Evolutionary conservation across 1,140 invertebrate species (phyloP).

Genomic region (Macrobrachium nipponense): DNA sequence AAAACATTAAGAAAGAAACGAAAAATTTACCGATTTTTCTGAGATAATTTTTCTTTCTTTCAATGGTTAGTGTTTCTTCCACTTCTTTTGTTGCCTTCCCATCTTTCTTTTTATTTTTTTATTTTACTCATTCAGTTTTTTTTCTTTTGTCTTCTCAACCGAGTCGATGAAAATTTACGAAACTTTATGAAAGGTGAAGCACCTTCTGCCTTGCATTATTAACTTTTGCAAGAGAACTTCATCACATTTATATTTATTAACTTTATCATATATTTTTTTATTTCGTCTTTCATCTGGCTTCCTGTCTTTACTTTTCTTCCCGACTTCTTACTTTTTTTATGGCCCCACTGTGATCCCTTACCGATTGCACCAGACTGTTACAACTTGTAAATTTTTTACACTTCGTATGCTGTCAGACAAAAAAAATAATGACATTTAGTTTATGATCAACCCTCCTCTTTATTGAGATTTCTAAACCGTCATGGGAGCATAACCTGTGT

Average conservation of each 20-base stretch:
- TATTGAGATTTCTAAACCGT: too few species aligned
- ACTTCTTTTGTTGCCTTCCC: too few species aligned
- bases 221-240: not conserved
- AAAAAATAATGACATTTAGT: too few species aligned
- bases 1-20: too few species aligned
- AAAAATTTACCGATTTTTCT: not conserved
- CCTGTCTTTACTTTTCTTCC: not conserved
- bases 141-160: not conserved
- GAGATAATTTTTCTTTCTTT: not conserved
- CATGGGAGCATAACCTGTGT: too few species aligned
- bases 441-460: too few species aligned
- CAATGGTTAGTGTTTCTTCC: not conserved
- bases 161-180: not conserved
- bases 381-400: too few species aligned
- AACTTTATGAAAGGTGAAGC: too few species aligned
- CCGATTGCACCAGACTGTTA: too few species aligned
- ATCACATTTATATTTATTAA: too few species aligned
- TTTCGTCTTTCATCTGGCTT: not conserved
- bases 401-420: too few species aligned
- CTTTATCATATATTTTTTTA: not conserved
- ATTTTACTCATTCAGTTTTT: not conserved
- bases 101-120: not conserved
- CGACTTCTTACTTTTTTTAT: not conserved
- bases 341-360: not conserved
- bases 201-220: not conserved